Percentiles rank a stretch among this genome's conserved stretches.
phyloP scores from a whole-genome alignment of 2,113 vertebrate genomes.

The Polyodon spathula region DNA sequence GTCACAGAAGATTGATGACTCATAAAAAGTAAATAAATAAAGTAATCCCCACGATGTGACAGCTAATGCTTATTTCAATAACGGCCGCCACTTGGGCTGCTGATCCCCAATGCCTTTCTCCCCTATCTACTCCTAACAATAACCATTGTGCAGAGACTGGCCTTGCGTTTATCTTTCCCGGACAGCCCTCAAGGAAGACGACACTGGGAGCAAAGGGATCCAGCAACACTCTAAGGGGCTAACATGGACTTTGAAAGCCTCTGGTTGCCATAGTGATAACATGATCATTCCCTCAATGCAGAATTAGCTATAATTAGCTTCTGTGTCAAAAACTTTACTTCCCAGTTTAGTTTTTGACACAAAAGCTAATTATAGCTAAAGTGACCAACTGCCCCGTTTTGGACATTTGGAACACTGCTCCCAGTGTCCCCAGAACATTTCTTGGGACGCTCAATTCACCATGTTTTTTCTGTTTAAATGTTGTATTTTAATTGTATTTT shows the following conservation, averaged over 20 bases:
- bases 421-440: no score
- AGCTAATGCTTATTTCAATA: constrained; percentile 36
- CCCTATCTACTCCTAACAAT: not conserved
- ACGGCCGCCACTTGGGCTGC: constrained; percentile 32
- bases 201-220: not conserved
- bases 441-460: no score
- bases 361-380: no score
- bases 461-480: no score
- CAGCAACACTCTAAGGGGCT: not conserved
- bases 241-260: constrained; percentile 5
- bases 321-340: no score
- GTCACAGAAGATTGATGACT: constrained; percentile 49
- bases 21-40: constrained; percentile 51
- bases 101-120: constrained; percentile 33
- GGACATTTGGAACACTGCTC: no score
- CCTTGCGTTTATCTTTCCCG: not conserved
- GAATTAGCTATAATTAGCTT: no score
- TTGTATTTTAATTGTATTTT: no score
- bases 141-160: not conserved
- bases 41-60: constrained; percentile 42
- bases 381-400: no score
- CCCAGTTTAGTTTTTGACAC: no score
- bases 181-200: not conserved
- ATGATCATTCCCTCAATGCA: no score
- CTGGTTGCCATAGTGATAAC: constrained; percentile 30